Evolutionary conservation across 2,797 vertebrate species (phyloP), one percentile per base, ranked within the genome.

Genomic region (Tapera naevia): DNA sequence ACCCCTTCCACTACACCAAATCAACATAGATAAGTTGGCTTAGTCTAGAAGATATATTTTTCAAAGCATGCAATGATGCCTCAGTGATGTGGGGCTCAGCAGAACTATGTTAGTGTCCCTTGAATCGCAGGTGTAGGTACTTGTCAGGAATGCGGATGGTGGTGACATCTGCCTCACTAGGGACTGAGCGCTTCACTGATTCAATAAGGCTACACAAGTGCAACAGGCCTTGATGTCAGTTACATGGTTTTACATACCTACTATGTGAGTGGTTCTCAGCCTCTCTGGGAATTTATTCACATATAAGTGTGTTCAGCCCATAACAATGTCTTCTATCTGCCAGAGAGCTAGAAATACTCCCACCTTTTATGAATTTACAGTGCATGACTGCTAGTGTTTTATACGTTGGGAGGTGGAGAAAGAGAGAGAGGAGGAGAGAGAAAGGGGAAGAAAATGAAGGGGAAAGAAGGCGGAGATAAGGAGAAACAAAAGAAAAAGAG

Each of bases 181-280:
- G 96, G 97, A 97, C 80, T 72, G 64, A 95, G 95, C 32, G 94
- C 97, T 97, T 91, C 95, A 96, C 94, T 97, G 96, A 96, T 92
- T 97, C 95, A 97, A 96, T 95, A 94, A 98, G 97, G 96, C 94
- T 97, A 97, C 95, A 97, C 93, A 97, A 97, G 92, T 96, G 90
- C 96, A 97, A 97, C 95, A 97, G 96, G 94, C 95, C 96, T 96
- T 96, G 92, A 95, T 96, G 96, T 97, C 96, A 97, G 96, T 95
- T 97, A 97, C 92, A 95, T 74, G 89, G 95, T 95, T 97, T 98
- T 97, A 97, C 97, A 97, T 95, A 97, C 96, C 95, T 95, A 94
- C 94, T 72, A 95, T 96, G 96, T 96, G 96, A 97, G 95, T 91
- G 95, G 93, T 94, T 97, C 96, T 95, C 73, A 93, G 80, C 73